These are phyloP conservation scores for Paedocypris sp. DNA, from an alignment of 2,113 vertebrate species.

Conservation along the genomic window DNA sequence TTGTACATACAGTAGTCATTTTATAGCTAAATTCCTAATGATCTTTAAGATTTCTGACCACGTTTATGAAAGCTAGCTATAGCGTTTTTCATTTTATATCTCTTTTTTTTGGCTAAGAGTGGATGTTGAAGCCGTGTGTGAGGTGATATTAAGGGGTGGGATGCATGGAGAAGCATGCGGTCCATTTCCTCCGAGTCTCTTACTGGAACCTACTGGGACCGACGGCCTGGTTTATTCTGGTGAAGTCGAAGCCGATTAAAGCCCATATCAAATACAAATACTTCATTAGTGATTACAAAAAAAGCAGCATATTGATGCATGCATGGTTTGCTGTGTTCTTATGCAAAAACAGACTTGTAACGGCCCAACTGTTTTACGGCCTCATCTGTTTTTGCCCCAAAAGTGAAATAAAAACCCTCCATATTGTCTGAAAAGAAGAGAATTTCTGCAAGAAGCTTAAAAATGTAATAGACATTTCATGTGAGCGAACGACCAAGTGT, in stretches of 20 bases:
- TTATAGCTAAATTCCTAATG: slow-evolving; percentile 60
- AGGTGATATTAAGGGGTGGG: slow-evolving; percentile 31
- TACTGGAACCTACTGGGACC: neutral
- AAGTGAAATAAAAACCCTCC: neutral
- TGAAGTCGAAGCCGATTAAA: neutral
- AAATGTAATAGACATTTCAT: neutral
- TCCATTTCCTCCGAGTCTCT: neutral
- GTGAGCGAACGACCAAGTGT: neutral
- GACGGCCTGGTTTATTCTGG: neutral
- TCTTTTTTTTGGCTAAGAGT: slow-evolving; percentile 14
- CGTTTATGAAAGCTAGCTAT: slow-evolving; percentile 34
- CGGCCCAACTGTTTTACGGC: neutral
- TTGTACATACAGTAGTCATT: slow-evolving; percentile 60
- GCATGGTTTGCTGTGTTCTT: neutral
- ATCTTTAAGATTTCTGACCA: slow-evolving; percentile 58
- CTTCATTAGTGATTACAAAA: neutral
- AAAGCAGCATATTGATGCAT: slow-evolving; percentile 39
- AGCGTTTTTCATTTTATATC: slow-evolving; percentile 4
- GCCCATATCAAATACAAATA: neutral
- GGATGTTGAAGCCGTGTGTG: slow-evolving; percentile 9
- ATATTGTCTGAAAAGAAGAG: neutral
- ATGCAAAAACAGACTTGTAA: neutral
- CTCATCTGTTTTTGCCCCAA: slow-evolving; percentile 25
- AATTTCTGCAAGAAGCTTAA: neutral
- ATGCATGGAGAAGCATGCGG: slow-evolving; percentile 12